Evolutionary conservation across 2,113 vertebrate species (phyloP).

Genomic region (Stegastes partitus): DNA sequence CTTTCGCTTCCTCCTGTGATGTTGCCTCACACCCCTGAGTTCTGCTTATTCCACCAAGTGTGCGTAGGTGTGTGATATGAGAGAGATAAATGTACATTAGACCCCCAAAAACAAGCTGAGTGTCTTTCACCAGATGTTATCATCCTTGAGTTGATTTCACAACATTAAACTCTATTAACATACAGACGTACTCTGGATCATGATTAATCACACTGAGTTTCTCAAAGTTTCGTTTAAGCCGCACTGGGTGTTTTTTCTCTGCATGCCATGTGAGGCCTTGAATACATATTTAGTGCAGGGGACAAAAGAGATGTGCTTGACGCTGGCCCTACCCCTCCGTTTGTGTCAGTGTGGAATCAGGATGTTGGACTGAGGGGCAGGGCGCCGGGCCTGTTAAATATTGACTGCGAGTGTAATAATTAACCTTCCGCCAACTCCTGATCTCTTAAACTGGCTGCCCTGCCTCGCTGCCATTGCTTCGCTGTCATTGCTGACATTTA

Average conservation of each 20-base stretch:
- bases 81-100: background rate
- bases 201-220: background rate
- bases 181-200: background rate
- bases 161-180: background rate
- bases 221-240: background rate
- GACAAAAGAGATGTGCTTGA: conserved; percentile 73
- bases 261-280: background rate
- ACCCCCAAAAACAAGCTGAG: background rate
- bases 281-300: conserved; percentile 48
- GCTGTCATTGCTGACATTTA: conserved; percentile 52
- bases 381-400: conserved; percentile 85
- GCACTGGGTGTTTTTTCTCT: background rate
- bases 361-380: conserved; percentile 85
- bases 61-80: conserved; percentile 7
- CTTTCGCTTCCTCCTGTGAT: conserved; percentile 41
- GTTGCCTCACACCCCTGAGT: conserved; percentile 63
- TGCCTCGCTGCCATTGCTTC: conserved; percentile 73
- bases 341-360: conserved; percentile 80
- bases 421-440: conserved; percentile 81
- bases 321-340: conserved; percentile 70
- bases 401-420: conserved; percentile 86
- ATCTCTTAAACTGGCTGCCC: conserved; percentile 81
- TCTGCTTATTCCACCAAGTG: conserved; percentile 53
- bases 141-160: background rate
- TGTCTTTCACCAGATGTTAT: background rate